Evolutionary conservation across 2,113 vertebrate genomes (phyloP).

Genomic region (Sylvietta virens): DNA sequence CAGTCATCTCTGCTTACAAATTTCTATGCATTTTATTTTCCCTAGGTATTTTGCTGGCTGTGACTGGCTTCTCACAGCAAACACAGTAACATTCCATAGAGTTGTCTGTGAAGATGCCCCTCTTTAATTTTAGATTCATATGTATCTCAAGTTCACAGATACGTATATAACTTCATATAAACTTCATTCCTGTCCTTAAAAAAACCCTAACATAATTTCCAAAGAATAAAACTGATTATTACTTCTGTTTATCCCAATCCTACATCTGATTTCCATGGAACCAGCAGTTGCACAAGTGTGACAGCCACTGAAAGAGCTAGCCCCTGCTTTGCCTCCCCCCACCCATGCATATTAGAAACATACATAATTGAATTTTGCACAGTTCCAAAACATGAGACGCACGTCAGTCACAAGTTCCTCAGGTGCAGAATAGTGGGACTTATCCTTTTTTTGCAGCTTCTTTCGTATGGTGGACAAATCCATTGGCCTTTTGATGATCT

Average conservation of each 20-base stretch:
- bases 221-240: neutral
- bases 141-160: neutral
- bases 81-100: neutral
- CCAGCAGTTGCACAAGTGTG: neutral
- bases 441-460: constrained; percentile 83
- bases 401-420: constrained; percentile 91
- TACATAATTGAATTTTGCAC: constrained; percentile 98
- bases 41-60: neutral
- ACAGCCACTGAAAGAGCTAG: neutral
- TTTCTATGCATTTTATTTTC: neutral
- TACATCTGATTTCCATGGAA: neutral
- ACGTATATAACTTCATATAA: neutral
- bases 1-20: neutral
- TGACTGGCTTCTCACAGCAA: neutral
- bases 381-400: constrained; percentile 96
- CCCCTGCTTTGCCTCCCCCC: neutral
- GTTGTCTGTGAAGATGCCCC: neutral
- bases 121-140: constrained; percentile 9
- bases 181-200: neutral
- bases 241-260: neutral
- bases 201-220: neutral
- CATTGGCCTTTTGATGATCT: constrained; percentile 99
- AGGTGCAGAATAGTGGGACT: constrained; percentile 79
- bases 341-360: constrained; percentile 39
- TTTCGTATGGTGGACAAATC: constrained; percentile 90